Conservation (phyloP, 92 coral and sea anemone genomes). For the Palythoa grandiflora region DNA sequence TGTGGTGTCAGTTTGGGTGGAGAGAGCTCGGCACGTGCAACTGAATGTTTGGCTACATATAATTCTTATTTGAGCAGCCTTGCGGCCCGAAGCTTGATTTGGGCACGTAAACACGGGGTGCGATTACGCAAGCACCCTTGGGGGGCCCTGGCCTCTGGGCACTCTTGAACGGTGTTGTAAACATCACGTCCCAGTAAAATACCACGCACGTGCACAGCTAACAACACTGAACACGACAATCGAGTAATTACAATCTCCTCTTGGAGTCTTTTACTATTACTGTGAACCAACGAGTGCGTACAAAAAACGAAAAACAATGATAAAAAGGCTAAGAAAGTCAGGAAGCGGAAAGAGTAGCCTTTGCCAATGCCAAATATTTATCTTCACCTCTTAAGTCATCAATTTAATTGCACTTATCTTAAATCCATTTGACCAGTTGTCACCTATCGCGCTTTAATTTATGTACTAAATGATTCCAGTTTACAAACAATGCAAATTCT, state of each 20-base stretch:
- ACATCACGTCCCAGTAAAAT: background rate
- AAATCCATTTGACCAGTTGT: too few species aligned
- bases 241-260: background rate
- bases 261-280: background rate
- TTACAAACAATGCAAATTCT: too few species aligned
- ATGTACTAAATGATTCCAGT: too few species aligned
- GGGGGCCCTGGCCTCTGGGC: background rate
- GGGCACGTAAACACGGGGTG: constrained; percentile 24
- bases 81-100: background rate
- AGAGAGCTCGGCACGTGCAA: background rate
- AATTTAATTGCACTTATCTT: too few species aligned
- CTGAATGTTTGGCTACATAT: background rate
- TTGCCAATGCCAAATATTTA: too few species aligned
- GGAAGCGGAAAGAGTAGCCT: too few species aligned
- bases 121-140: background rate
- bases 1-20: background rate
- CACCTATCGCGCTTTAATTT: too few species aligned
- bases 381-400: too few species aligned
- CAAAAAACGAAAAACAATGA: too few species aligned
- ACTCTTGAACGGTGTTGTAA: background rate
- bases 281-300: background rate
- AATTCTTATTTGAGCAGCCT: background rate
- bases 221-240: background rate
- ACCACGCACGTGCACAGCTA: background rate
- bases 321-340: too few species aligned